Base-by-base conservation (phyloP, 2,888 invertebrate species). In the Brachyopa scutellaris region DNA sequence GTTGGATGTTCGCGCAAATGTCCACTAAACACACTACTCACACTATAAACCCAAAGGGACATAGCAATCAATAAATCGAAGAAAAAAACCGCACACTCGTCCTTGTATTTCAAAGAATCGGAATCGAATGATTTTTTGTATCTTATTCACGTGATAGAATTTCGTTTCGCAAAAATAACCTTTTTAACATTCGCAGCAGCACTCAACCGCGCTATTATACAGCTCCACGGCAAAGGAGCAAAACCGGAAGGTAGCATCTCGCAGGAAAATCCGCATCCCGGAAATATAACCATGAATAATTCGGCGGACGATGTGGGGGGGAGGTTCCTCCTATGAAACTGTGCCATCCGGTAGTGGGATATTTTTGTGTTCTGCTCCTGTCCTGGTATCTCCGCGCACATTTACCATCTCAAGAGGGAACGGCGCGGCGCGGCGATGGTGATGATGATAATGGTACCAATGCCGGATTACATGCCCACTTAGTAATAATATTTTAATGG, bases 281-380 rank as follows among this genome's bases (percentile, higher is more conserved):
- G 74, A 80, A 62, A 69, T 76, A 80, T 76, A 76, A 57, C 61
- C 74, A 74, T 80, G 80, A 80, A 80, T 80, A 69, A 80, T 80
- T 80, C 51, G 79, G 61, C 55, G 67, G 69, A 26, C 4, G 26
- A 6, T 26, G 49, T 51, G 45, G 61, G 21, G 29, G n/a, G 6
- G 31, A 26, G 33, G 42, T 59, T 40, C 33, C 67, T 42, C 17
- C 9, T 13, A 38, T 62, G 62, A 73, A 72, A 59, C 51, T 49
- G 29, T 19, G 15, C 23, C 51, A 72, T 72, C 62, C 55, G 62
- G 45, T 55, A 47, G 31, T 17, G 47, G 19, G 19, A 19, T 21
- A 33, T 19, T 23, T 45, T 45, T 42, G n/a, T n/a, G n/a, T n/a
- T n/a, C n/a, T n/a, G n/a, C n/a, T n/a, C n/a, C n/a, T n/a, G n/a